phyloP scores from a whole-genome alignment of 2,113 vertebrate genomes.

The Centropus bengalensis region DNA sequence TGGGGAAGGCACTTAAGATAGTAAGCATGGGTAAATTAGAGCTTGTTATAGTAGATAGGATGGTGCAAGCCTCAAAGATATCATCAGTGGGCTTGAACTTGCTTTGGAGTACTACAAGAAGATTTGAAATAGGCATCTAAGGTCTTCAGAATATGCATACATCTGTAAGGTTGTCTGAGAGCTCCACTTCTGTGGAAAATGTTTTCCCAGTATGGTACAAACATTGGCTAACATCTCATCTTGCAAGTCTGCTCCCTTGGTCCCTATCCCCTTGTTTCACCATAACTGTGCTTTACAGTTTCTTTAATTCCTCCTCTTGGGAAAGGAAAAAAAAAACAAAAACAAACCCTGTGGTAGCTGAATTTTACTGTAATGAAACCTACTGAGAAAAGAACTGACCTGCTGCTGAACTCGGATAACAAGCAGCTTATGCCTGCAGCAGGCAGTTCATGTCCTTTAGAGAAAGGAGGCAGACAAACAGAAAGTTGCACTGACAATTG shows the following conservation, averaged over 20 bases:
- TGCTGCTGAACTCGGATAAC: constrained; percentile 24
- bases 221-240: background rate
- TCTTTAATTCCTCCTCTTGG: background rate
- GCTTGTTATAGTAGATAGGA: background rate
- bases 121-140: background rate
- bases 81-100: background rate
- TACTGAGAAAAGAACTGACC: constrained; percentile 14
- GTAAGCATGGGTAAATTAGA: background rate
- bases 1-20: background rate
- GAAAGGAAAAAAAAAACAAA: background rate
- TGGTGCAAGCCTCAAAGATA: background rate
- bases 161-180: background rate
- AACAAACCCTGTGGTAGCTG: background rate
- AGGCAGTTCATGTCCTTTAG: background rate
- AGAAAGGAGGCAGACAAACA: background rate
- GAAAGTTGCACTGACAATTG: background rate
- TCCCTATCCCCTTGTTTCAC: background rate
- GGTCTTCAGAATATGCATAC: background rate
- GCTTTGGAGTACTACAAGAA: background rate
- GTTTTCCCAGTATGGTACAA: background rate
- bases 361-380: background rate
- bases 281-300: background rate
- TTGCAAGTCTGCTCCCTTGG: background rate
- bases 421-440: background rate
- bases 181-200: background rate